phyloP scores from a whole-genome alignment of 2,888 invertebrate genomes.

The Autographa pulchrina region DNA sequence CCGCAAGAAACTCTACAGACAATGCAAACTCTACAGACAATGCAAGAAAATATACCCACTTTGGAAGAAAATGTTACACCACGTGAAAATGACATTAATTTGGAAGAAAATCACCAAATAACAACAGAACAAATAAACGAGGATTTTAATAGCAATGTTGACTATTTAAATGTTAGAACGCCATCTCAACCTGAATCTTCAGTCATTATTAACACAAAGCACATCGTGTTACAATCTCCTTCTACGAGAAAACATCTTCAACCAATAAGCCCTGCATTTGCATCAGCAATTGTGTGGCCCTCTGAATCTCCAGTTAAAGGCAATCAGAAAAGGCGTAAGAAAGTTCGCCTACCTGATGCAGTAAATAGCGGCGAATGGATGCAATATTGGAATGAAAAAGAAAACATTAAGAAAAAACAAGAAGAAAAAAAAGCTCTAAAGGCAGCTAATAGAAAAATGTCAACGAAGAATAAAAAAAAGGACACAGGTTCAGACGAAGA shows the following conservation, averaged over 20 bases:
- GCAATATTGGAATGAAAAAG: background rate
- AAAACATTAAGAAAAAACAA: background rate
- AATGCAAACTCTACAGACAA: too few relatives aligned
- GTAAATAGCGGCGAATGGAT: background rate
- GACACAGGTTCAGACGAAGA: background rate
- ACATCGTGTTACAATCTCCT: too few relatives aligned
- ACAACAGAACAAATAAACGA: conserved; percentile 18
- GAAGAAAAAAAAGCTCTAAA: background rate
- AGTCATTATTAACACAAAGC: too few relatives aligned
- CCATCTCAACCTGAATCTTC: conserved; percentile 38
- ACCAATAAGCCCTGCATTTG: too few relatives aligned
- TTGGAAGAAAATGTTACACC: conserved; percentile 36
- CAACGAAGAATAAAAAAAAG: background rate
- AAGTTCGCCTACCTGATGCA: background rate
- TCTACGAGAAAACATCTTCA: background rate
- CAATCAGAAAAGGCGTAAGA: background rate
- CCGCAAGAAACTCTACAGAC: too few relatives aligned
- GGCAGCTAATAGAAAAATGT: background rate
- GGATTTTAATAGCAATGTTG: conserved; percentile 14
- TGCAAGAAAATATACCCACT: conserved; percentile 26
- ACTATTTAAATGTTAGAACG: conserved; percentile 31
- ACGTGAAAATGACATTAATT: conserved; percentile 27
- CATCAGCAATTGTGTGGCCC: too few relatives aligned
- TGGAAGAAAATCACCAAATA: conserved; percentile 35
- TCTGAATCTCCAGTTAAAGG: background rate